A percentile compares a stretch with the other conserved stretches of the same genome.
Evolutionary conservation across 2,113 vertebrate species (phyloP).

Genomic region (Bucco capensis): DNA sequence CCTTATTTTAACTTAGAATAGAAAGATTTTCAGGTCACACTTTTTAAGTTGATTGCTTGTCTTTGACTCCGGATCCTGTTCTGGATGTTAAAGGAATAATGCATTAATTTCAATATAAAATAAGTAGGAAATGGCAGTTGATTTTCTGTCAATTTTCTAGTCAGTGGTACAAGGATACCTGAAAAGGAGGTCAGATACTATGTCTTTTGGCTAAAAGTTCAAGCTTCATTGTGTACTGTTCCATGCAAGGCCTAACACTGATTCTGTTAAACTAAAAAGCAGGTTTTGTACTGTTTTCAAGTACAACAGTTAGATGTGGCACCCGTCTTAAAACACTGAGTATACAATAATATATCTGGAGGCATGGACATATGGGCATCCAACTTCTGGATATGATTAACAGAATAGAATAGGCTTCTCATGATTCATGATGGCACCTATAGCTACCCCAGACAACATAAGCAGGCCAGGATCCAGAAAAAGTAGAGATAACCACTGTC

Average conservation of each 20-base stretch:
- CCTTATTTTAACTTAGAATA: not conserved
- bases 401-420: not conserved
- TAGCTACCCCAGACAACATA: not conserved
- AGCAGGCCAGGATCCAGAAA: not conserved
- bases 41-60: not conserved
- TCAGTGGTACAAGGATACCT: not conserved
- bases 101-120: not conserved
- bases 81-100: not conserved
- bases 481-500: not conserved
- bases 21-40: not conserved
- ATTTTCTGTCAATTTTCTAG: not conserved
- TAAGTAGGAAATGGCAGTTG: not conserved
- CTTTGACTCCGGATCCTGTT: not conserved
- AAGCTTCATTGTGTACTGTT: not conserved
- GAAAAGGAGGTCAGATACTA: not conserved
- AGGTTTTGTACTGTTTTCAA: not conserved
- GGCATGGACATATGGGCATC: not conserved
- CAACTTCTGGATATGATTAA: not conserved
- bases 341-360: not conserved
- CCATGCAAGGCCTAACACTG: not conserved
- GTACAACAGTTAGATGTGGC: not conserved
- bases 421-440: not conserved
- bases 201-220: not conserved
- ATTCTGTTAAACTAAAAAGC: not conserved
- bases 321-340: not conserved